These are phyloP conservation scores for Tachina fera DNA, from an alignment of 2,888 invertebrate species.

Conservation along the genomic window DNA sequence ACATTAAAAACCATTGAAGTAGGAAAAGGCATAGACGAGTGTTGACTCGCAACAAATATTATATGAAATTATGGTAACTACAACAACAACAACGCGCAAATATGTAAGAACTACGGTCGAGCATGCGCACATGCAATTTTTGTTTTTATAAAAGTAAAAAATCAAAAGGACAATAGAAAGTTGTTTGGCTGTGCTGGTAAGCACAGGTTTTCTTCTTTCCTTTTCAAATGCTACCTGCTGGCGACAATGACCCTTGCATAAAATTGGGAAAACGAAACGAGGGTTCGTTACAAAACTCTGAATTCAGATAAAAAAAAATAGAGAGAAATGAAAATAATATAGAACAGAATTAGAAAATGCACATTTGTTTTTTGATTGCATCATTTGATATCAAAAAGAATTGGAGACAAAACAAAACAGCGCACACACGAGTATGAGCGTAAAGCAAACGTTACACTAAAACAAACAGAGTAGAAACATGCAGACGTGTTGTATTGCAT, in stretches of 20 bases:
- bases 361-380: conserved; percentile 51
- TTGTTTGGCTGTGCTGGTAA: not conserved
- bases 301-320: conserved; percentile 5
- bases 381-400: conserved; percentile 51
- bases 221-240: conserved; percentile 57
- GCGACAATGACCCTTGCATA: conserved; percentile 68
- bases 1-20: not conserved
- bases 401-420: conserved; percentile 6
- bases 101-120: conserved; percentile 18
- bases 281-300: conserved; percentile 13
- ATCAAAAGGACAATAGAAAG: conserved; percentile 39
- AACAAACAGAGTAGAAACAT: not conserved
- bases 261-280: conserved; percentile 38
- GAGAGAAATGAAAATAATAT: not conserved
- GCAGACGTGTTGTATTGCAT: not conserved
- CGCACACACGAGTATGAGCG: not conserved
- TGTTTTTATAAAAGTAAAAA: conserved; percentile 14
- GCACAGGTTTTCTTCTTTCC: conserved; percentile 29
- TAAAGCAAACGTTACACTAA: not conserved
- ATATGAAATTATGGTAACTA: conserved; percentile 32
- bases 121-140: conserved; percentile 62
- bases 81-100: conserved; percentile 7
- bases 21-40: not conserved
- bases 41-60: conserved; percentile 4
- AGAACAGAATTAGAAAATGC: not conserved